Evolutionary conservation across 2,797 vertebrate species (phyloP), one percentile per base, ranked within the genome.

Genomic region (Allobates femoralis): DNA sequence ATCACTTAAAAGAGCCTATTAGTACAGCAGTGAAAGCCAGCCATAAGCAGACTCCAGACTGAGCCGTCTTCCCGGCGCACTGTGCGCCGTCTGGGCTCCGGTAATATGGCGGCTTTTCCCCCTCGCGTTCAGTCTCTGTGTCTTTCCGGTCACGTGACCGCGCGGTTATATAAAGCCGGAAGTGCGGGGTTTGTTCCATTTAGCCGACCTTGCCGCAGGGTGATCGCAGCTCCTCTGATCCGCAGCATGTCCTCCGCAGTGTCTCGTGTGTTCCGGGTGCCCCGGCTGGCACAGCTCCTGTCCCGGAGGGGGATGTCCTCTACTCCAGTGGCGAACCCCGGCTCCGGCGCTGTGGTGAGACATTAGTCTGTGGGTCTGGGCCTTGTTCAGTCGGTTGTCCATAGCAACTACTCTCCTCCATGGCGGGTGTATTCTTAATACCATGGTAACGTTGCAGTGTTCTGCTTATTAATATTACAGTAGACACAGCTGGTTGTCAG

Each of bases 201-300:
- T 30, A 28, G 18, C 37, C 56, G 84, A 85, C 84, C 84, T 85
- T 85, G 76, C 34, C 26, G 34, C 23, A 60, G 55, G 30, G 6
- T 34, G 6, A 10, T 30, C 18, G 23, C 5, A 28, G 32, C 0
- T 26, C 19, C 1, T 7, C 2, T 2, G 7, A 1, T 1, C 12
- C 3, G 5, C 62, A 79, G 23, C 77, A 85, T 85, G 84, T 85
- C 66, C n/a, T 79, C 66, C 53, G 76, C 77, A 19, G 18, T 85
- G 26, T 18, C 84, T 5, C 84, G 84, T 21, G 34, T 85, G 5
- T 34, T 85, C 66, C 76, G 84, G 19, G 3, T 85, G 8, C 77
- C 64, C 26, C 23, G 51, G 0, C n/a, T 85, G 26, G 26, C 66
- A 3, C 84, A 62, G 14, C 5, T 50, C 64, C 3, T 60, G 16